These are phyloP conservation scores for Thunnus maccoyii DNA, from an alignment of 2,113 vertebrate species.

Conservation along the genomic window DNA sequence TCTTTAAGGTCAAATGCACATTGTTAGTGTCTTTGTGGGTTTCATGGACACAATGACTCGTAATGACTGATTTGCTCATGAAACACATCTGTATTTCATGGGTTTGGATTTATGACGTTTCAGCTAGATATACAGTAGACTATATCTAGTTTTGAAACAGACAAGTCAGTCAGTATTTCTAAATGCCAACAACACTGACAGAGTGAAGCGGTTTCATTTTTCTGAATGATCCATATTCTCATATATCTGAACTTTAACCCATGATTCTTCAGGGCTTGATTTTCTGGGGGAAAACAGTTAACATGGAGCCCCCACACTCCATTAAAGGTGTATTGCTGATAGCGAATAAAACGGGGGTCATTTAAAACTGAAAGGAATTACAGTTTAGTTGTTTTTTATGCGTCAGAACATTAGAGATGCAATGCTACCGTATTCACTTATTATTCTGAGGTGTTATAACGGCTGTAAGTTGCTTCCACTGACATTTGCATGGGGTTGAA, in stretches of 20 bases:
- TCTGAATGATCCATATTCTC: too few species aligned
- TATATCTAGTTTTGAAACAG: neutral
- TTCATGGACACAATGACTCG: neutral
- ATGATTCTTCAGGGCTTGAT: too few species aligned
- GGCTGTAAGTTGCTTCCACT: neutral
- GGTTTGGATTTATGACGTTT: neutral
- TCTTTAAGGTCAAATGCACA: too few species aligned
- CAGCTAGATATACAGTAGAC: neutral
- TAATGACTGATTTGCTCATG: neutral
- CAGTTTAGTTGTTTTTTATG: neutral
- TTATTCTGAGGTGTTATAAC: neutral
- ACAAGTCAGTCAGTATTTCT: too few species aligned
- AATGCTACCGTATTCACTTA: neutral
- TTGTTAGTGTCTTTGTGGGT: neutral
- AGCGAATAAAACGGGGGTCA: too few species aligned
- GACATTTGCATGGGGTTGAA: neutral
- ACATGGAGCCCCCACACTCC: too few species aligned
- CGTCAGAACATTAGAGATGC: neutral
- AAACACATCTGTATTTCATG: neutral
- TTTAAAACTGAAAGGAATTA: too few species aligned
- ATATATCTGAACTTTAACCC: too few species aligned
- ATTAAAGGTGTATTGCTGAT: too few species aligned
- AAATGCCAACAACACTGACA: too few species aligned
- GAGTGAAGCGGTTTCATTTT: too few species aligned
- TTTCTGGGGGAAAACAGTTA: too few species aligned